These are phyloP conservation scores for Mesoligia furuncula DNA, from an alignment of 2,888 invertebrate genomes.

Conservation along the genomic window DNA sequence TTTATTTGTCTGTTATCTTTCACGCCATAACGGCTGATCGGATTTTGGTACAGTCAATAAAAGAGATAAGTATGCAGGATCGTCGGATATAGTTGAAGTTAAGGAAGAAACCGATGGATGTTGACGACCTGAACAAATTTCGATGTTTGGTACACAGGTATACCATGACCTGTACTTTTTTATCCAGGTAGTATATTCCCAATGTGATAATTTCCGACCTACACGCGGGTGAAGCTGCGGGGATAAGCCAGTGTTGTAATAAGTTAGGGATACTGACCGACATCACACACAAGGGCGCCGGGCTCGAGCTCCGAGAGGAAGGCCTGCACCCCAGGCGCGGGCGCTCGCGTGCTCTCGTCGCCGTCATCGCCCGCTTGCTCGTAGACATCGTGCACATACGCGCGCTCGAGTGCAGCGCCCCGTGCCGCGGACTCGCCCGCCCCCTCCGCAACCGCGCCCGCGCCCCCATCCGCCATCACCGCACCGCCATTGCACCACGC, in stretches of 20 bases:
- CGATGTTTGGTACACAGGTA: background rate
- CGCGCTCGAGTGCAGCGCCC: slow-evolving; percentile 88
- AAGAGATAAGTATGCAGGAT: too few species aligned
- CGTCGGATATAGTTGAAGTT: too few species aligned
- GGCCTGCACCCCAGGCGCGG: slow-evolving; percentile 94
- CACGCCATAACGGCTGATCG: too few species aligned
- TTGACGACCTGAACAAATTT: too few species aligned
- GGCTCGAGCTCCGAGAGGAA: slow-evolving; percentile 97
- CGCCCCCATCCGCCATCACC: slow-evolving; percentile 88
- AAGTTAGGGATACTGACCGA: slow-evolving; percentile 91
- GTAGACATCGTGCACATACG: slow-evolving; percentile 98
- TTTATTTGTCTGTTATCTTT: too few species aligned
- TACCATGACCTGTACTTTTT: too few species aligned
- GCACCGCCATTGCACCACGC: slow-evolving; percentile 84
- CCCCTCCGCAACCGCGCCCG: slow-evolving; percentile 73
- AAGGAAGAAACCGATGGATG: too few species aligned
- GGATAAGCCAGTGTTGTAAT: background rate
- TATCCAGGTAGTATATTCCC: background rate
- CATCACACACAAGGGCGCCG: slow-evolving; percentile 98
- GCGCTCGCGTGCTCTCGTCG: slow-evolving; percentile 80
- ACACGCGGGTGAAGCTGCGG: background rate
- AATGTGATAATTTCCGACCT: background rate
- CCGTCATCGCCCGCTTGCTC: slow-evolving; percentile 95
- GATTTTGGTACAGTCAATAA: too few species aligned
- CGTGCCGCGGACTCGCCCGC: slow-evolving; percentile 80